Percentiles rank a stretch among this genome's conserved stretches.
These are phyloP conservation scores for Oedothorax gibbosus DNA, from an alignment of 1,140 invertebrate species.

Conservation along the genomic window DNA sequence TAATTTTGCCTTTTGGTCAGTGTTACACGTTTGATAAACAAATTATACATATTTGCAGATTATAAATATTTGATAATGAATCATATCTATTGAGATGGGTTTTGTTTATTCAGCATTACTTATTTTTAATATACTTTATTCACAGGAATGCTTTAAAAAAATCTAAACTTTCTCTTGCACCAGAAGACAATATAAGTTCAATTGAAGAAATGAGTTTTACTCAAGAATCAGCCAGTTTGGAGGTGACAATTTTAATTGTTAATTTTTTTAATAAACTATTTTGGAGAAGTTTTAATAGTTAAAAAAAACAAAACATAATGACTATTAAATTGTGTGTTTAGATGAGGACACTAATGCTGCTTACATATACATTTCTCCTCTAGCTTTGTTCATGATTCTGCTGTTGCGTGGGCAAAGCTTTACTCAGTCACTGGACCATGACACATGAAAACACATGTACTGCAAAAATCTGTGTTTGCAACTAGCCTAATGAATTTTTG, in stretches of 20 bases:
- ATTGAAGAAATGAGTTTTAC: constrained; percentile 15
- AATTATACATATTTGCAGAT: no score
- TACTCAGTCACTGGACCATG: no score
- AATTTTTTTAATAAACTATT: no score
- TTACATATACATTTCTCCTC: neutral
- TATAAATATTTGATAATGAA: no score
- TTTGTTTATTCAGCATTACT: neutral
- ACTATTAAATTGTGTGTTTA: neutral
- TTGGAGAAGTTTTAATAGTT: no score
- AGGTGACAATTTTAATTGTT: constrained; percentile 1
- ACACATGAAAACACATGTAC: no score
- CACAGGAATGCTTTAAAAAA: constrained; percentile 36
- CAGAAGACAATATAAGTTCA: constrained; percentile 19
- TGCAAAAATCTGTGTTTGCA: constrained; percentile 2
- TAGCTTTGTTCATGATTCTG: neutral
- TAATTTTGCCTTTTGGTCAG: no score
- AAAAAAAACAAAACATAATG: no score
- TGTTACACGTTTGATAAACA: no score
- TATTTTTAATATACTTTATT: neutral
- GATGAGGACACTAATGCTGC: neutral
- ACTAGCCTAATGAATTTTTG: neutral
- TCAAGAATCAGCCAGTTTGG: neutral
- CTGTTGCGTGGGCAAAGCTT: no score
- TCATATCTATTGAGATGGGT: no score
- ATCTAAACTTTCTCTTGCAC: constrained; percentile 17